Evolutionary conservation across 1,140 invertebrate genomes (phyloP), one percentile per base, ranked within the genome.

Genomic region (Saccostrea echinata): DNA sequence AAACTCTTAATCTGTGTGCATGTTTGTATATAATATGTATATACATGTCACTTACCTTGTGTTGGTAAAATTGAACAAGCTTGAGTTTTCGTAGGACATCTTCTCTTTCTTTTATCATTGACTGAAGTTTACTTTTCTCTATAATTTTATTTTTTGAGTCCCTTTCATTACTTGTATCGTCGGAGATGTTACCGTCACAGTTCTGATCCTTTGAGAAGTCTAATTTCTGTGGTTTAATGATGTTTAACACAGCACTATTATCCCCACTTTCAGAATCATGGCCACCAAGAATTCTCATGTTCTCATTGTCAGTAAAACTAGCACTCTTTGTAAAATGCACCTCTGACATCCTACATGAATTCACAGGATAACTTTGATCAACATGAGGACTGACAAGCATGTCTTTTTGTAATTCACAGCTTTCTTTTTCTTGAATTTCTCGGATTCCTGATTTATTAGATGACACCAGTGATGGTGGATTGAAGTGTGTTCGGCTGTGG

Each of bases 61-160:
- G 80, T 84, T 92, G 89, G 68, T 93, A 93, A 89, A 92, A 92
- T 84, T 92, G 92, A 16, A 93, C 93, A 91, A 93, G 93, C 71
- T 91, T 92, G n/a, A 93, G 88, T 88, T 93, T 93, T 55, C 93
- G 86, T 24, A 93, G 87, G 52, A 35, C 61, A 71, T 93, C 93
- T 55, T 92, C 90, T 57, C 87, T 90, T n/a, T 86, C 64, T 27
- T 71, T 90, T 35, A 53, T 83, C 2, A n/a, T 3, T 21, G 51
- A 24, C 18, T 52, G 35, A 83, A 83, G 81, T 51, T 51, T 43
- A 51, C 16, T 43, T 83, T 21, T 83, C 81, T 51, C 43, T 52
- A 30, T 51, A n/a, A n/a, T n/a, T n/a, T n/a, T n/a, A 21, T 83
- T 51, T 12, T 83, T 6, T 51, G 21, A 27, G 0, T 51, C 81